These are phyloP conservation scores for Gallinago nigripennis DNA, from an alignment of 2,797 vertebrate species.

Conservation along the genomic window DNA sequence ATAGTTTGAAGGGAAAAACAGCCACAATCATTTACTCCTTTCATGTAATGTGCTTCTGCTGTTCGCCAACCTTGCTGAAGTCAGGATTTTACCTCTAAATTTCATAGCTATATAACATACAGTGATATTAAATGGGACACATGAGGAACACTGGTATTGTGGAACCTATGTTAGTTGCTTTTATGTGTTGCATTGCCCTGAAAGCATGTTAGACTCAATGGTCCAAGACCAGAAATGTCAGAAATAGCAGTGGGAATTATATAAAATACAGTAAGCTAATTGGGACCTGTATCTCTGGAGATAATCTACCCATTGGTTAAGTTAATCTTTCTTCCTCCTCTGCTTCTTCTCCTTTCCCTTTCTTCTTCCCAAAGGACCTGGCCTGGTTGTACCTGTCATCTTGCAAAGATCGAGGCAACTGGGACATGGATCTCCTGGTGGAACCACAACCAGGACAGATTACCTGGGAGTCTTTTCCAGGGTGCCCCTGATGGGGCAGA, in stretches of 20 bases:
- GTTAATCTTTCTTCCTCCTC: fast-evolving
- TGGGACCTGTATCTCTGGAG: neutral
- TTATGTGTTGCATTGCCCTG: neutral
- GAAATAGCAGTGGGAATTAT: neutral
- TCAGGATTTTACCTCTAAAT: neutral
- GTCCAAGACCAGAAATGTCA: neutral
- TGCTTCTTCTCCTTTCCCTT: neutral
- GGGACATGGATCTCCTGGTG: neutral
- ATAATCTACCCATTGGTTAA: neutral
- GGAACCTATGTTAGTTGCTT: neutral
- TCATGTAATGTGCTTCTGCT: neutral
- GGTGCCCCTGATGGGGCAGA: neutral
- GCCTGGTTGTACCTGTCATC: neutral
- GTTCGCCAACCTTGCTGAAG: neutral
- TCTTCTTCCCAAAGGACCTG: neutral
- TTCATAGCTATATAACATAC: neutral
- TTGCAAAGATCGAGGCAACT: fast-evolving
- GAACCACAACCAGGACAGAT: neutral
- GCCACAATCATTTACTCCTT: neutral
- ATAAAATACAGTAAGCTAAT: neutral
- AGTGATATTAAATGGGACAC: neutral
- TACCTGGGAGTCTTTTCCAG: neutral
- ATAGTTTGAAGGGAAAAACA: neutral
- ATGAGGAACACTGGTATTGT: fast-evolving
- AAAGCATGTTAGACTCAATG: neutral